Evolutionary conservation across 2,113 vertebrate species (phyloP).

Genomic region (Sigmodon hispidus): DNA sequence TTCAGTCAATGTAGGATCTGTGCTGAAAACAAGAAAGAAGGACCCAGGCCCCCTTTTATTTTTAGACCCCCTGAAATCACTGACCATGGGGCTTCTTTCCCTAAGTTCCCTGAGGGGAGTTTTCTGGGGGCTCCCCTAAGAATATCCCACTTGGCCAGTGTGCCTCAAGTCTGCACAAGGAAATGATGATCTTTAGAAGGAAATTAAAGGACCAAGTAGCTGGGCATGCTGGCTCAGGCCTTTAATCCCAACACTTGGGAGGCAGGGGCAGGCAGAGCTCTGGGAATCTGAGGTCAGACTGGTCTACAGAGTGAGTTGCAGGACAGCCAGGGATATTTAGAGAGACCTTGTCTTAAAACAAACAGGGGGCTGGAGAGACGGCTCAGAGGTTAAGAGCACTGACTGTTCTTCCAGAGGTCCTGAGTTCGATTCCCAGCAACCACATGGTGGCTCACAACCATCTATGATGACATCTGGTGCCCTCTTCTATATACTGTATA

Average conservation of each 20-base stretch:
- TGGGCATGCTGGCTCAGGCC: background rate
- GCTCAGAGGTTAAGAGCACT: too few relatives aligned
- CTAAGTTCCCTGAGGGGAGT: constrained; percentile 64
- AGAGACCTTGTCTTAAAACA: background rate
- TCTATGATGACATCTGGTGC: too few relatives aligned
- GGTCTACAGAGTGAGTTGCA: background rate
- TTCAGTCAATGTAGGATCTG: constrained; percentile 70
- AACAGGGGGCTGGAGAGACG: too few relatives aligned
- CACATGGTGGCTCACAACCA: too few relatives aligned
- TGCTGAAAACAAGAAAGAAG: constrained; percentile 68
- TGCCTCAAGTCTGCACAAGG: constrained; percentile 24
- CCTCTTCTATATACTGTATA: too few relatives aligned
- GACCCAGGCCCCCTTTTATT: background rate
- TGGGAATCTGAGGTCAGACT: background rate
- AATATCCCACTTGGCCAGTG: background rate
- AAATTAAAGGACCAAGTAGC: too few relatives aligned
- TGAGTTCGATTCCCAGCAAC: too few relatives aligned
- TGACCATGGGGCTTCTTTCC: constrained; percentile 74
- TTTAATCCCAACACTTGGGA: background rate
- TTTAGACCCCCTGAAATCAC: constrained; percentile 64
- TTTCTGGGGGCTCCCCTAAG: constrained; percentile 53
- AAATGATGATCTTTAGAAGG: background rate
- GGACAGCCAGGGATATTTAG: background rate
- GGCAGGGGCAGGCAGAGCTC: background rate
- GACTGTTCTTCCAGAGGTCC: too few relatives aligned